Percentiles rank a stretch among this genome's conserved stretches.
phyloP scores from a whole-genome alignment of 2,113 vertebrate genomes.

The Xiphophorus hellerii region DNA sequence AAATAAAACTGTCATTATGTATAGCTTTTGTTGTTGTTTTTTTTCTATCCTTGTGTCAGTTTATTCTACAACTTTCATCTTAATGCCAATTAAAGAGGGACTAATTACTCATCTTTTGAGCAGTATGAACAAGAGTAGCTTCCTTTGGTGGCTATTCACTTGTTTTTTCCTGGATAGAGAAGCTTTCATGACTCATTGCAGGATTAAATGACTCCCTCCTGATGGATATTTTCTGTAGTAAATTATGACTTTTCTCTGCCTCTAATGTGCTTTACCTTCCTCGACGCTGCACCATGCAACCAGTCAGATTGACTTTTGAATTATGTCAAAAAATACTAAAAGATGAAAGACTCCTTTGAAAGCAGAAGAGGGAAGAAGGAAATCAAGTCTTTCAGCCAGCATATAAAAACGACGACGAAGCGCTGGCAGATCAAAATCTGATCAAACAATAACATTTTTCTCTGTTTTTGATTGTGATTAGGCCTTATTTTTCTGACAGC shows the following conservation, averaged over 20 bases:
- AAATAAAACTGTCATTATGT: not conserved
- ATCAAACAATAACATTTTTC: conserved; percentile 76
- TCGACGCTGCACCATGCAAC: conserved; percentile 51
- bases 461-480: conserved; percentile 72
- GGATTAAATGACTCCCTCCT: conserved; percentile 52
- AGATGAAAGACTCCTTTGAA: conserved; percentile 78
- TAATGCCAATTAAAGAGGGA: conserved; percentile 44
- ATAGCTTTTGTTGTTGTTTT: not conserved
- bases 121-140: conserved; percentile 16
- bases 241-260: conserved; percentile 58
- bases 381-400: conserved; percentile 59
- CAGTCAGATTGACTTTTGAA: conserved; percentile 65
- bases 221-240: conserved; percentile 53
- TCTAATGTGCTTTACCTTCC: conserved; percentile 67
- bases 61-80: conserved; percentile 25
- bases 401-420: conserved; percentile 51
- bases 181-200: conserved; percentile 46
- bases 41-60: not conserved
- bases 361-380: conserved; percentile 52
- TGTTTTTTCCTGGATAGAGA: conserved; percentile 42
- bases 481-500: conserved; percentile 69
- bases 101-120: conserved; percentile 61
- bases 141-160: conserved; percentile 17
- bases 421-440: conserved; percentile 66
- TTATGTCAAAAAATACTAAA: conserved; percentile 65